phyloP scores from a whole-genome alignment of 2,113 vertebrate genomes.

The Promerops cafer region DNA sequence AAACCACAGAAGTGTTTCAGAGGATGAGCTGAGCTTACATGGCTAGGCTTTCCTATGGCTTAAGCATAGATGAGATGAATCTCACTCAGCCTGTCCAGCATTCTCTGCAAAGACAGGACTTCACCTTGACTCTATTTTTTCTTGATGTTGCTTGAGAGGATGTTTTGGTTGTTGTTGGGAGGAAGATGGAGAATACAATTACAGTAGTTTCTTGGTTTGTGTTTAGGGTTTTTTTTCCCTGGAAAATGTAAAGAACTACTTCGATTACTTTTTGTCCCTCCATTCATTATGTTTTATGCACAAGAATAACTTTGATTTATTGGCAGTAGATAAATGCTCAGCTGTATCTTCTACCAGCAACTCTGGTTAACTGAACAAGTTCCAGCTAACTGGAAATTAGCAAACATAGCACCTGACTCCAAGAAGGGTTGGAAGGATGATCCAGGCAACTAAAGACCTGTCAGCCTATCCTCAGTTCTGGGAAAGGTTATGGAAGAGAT shows the following conservation, averaged over 20 bases:
- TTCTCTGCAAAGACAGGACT: background rate
- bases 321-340: background rate
- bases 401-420: background rate
- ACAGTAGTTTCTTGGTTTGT: background rate
- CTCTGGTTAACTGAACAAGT: background rate
- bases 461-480: background rate
- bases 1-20: background rate
- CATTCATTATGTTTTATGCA: accelerated
- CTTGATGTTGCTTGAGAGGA: accelerated
- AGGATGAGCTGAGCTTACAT: background rate
- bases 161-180: background rate
- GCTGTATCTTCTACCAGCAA: background rate
- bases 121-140: background rate
- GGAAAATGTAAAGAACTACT: background rate
- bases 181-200: background rate
- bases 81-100: background rate
- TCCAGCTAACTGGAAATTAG: background rate
- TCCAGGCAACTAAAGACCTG: background rate
- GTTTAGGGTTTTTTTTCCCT: background rate
- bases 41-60: background rate
- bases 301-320: background rate
- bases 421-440: background rate
- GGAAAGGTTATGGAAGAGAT: background rate
- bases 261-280: background rate
- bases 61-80: background rate